These are phyloP conservation scores for Holothuria scabra DNA, from an alignment of 53 echinoderm and acorn worm genomes.

Conservation along the genomic window DNA sequence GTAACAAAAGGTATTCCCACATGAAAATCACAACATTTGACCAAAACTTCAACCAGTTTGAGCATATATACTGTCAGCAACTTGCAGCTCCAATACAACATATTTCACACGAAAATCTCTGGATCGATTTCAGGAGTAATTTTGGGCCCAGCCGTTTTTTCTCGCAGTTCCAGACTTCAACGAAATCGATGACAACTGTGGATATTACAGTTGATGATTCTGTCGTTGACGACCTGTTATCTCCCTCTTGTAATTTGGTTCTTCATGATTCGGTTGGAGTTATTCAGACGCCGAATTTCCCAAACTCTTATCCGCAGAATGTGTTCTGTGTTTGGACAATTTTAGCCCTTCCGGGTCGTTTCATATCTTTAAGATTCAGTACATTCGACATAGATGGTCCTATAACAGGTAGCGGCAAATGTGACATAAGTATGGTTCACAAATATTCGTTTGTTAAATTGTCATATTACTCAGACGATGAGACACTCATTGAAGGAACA, in stretches of 20 bases:
- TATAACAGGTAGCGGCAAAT: slow-evolving; percentile 23
- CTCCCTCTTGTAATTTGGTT: slow-evolving; percentile 4
- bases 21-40: slow-evolving; percentile 40
- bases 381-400: slow-evolving; percentile 29
- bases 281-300: slow-evolving; percentile 43
- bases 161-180: not conserved
- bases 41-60: slow-evolving; percentile 24
- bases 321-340: slow-evolving; percentile 34
- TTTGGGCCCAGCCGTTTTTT: not conserved
- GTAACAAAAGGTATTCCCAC: slow-evolving; percentile 5
- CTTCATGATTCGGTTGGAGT: slow-evolving; percentile 29
- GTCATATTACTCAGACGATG: slow-evolving; percentile 23
- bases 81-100: not conserved
- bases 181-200: not conserved
- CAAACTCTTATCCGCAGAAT: not conserved
- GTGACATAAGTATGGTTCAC: slow-evolving; percentile 28
- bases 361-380: slow-evolving; percentile 3
- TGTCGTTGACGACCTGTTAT: not conserved
- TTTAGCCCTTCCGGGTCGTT: slow-evolving; percentile 12
- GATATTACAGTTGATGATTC: not conserved
- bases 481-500: slow-evolving; percentile 18
- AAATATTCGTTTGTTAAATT: slow-evolving; percentile 37
- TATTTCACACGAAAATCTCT: slow-evolving; percentile 20
- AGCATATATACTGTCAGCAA: slow-evolving; percentile 1
- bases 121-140: slow-evolving; percentile 35